Conservation (phyloP, 2,797 vertebrate genomes). For the Lophotriccus pileatus region DNA sequence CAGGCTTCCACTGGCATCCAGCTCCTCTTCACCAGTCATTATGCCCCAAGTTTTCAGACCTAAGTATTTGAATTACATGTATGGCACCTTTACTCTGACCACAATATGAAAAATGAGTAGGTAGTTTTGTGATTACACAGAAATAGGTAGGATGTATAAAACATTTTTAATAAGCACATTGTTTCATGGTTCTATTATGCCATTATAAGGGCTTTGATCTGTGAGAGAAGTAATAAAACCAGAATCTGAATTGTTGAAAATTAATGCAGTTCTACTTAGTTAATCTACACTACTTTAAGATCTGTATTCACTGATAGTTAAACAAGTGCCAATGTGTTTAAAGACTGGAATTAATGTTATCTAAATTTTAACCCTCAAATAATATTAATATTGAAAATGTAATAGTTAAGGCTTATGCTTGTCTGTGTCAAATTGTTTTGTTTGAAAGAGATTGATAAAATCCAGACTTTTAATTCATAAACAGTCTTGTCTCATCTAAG, state of each 20-base stretch:
- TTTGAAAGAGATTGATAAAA: background rate
- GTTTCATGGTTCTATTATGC: background rate
- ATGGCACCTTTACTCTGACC: background rate
- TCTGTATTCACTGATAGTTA: background rate
- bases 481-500: background rate
- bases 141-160: background rate
- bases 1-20: background rate
- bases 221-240: background rate
- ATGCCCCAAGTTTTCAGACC: background rate
- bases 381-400: background rate
- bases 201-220: background rate
- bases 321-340: background rate
- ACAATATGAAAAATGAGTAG: background rate
- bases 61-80: background rate
- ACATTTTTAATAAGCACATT: background rate
- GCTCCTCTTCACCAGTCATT: background rate
- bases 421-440: background rate
- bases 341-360: background rate
- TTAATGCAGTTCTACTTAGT: background rate
- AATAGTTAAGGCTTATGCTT: background rate
- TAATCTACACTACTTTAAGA: background rate
- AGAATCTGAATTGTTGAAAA: background rate
- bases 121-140: background rate
- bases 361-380: background rate
- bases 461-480: background rate